Percentiles rank a stretch among this genome's conserved stretches.
phyloP scores from a whole-genome alignment of 2,113 vertebrate species.

The Hydropotes inermis region DNA sequence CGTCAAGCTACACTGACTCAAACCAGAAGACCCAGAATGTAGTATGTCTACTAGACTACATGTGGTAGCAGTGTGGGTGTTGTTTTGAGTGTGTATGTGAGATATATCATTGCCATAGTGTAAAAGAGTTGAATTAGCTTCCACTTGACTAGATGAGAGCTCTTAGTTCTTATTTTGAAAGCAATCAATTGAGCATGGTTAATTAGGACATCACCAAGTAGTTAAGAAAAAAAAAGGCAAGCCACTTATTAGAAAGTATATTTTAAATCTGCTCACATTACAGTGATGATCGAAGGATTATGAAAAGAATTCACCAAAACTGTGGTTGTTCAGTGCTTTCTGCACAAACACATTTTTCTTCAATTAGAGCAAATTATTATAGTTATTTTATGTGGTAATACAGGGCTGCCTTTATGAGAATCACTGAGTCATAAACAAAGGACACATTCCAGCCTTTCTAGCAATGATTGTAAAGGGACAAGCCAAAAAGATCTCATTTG shows the following conservation, averaged over 20 bases:
- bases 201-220: slow-evolving; percentile 70
- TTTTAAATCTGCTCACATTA: slow-evolving; percentile 49
- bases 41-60: neutral
- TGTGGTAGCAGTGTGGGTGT: neutral
- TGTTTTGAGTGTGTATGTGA: neutral
- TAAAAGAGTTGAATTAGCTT: slow-evolving; percentile 69
- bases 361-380: slow-evolving; percentile 63
- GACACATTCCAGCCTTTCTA: slow-evolving; percentile 33
- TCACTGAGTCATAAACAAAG: slow-evolving; percentile 54
- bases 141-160: slow-evolving; percentile 71
- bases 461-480: slow-evolving; percentile 43
- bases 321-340: slow-evolving; percentile 37
- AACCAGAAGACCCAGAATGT: neutral
- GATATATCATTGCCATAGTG: slow-evolving; percentile 35
- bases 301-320: neutral
- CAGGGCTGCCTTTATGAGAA: slow-evolving; percentile 43
- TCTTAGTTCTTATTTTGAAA: slow-evolving; percentile 71
- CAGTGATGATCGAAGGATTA: slow-evolving; percentile 23
- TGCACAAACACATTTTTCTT: slow-evolving; percentile 56
- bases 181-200: slow-evolving; percentile 69
- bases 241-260: slow-evolving; percentile 45
- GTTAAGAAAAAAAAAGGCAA: neutral
- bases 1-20: neutral
- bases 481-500: slow-evolving; percentile 45
- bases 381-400: slow-evolving; percentile 53